Conservation (phyloP, 2,888 invertebrate species). For the Rhagophthalmus giganteus region DNA sequence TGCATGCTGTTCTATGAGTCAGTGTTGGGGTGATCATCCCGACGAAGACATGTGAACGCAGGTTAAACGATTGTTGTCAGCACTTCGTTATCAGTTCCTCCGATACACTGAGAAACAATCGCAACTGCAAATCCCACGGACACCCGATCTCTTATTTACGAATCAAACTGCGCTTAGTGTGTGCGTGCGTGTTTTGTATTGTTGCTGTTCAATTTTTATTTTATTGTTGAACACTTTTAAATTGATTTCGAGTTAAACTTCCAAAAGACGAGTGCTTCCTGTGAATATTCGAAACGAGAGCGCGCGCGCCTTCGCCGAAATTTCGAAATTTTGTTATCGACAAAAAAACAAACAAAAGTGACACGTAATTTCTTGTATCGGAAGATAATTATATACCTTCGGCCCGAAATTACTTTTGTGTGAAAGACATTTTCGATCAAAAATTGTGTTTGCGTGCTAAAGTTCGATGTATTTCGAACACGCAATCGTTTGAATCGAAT, state of each 20-base stretch:
- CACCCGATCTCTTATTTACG: slow-evolving; percentile 28
- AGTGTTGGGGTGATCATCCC: slow-evolving; percentile 63
- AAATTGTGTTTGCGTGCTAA: slow-evolving; percentile 41
- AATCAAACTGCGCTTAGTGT: slow-evolving; percentile 28
- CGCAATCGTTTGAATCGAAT: slow-evolving; percentile 40
- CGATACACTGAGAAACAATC: slow-evolving; percentile 31
- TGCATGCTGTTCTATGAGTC: slow-evolving; percentile 54
- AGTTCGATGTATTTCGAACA: slow-evolving; percentile 40
- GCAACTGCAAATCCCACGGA: slow-evolving; percentile 33
- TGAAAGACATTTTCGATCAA: slow-evolving; percentile 42
- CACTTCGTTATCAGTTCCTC: slow-evolving; percentile 34
- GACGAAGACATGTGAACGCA: slow-evolving; percentile 59
- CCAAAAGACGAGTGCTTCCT: slow-evolving; percentile 25
- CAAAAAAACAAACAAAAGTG: slow-evolving; percentile 20
- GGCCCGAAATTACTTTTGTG: slow-evolving; percentile 34
- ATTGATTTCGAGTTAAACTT: slow-evolving; percentile 16
- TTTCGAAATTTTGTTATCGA: slow-evolving; percentile 7
- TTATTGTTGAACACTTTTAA: slow-evolving; percentile 7
- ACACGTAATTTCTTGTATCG: slow-evolving; percentile 31
- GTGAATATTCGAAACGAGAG: slow-evolving; percentile 7
- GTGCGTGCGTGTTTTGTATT: slow-evolving; percentile 13
- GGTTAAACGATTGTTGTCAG: slow-evolving; percentile 27
- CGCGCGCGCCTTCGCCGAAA: slow-evolving; percentile 2
- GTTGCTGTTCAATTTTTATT: slow-evolving; percentile 4
- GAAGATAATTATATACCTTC: slow-evolving; percentile 31